phyloP scores from a whole-genome alignment of 2,113 vertebrate species.

The Cyanocitta stelleri region DNA sequence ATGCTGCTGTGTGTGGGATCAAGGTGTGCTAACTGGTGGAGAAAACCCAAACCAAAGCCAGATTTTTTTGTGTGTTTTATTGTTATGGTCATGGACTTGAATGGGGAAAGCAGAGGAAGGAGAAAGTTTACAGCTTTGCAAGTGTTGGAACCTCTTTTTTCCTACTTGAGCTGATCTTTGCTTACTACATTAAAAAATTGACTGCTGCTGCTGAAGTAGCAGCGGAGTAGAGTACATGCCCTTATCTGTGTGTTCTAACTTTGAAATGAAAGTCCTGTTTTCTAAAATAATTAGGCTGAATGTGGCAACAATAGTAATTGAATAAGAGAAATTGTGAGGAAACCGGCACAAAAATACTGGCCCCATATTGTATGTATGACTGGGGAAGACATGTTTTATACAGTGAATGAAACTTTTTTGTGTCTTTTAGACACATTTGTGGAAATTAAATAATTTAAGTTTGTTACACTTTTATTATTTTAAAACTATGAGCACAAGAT shows the following conservation, averaged over 20 bases:
- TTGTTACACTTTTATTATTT: not conserved
- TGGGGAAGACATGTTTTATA: not conserved
- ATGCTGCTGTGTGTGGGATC: not conserved
- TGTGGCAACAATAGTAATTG: not conserved
- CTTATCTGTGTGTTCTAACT: not conserved
- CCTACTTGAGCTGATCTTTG: not conserved
- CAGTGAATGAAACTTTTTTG: not conserved
- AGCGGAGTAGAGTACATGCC: not conserved
- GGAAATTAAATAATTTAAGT: not conserved
- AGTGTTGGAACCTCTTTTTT: not conserved
- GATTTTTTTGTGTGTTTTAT: not conserved
- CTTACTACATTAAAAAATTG: not conserved
- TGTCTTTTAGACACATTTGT: not conserved
- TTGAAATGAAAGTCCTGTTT: not conserved
- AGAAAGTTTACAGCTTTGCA: not conserved
- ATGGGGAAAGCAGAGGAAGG: not conserved
- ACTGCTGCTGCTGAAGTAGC: not conserved
- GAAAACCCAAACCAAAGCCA: not conserved
- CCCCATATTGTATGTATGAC: fast-evolving
- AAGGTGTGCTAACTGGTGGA: not conserved
- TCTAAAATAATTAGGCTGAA: not conserved
- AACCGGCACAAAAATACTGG: not conserved
- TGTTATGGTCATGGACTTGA: not conserved
- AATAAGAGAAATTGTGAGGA: not conserved
- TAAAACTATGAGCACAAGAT: not conserved